Evolutionary conservation across 2,797 vertebrate species (phyloP), one percentile per base, ranked within the genome.

Genomic region (Varecia variegata): DNA sequence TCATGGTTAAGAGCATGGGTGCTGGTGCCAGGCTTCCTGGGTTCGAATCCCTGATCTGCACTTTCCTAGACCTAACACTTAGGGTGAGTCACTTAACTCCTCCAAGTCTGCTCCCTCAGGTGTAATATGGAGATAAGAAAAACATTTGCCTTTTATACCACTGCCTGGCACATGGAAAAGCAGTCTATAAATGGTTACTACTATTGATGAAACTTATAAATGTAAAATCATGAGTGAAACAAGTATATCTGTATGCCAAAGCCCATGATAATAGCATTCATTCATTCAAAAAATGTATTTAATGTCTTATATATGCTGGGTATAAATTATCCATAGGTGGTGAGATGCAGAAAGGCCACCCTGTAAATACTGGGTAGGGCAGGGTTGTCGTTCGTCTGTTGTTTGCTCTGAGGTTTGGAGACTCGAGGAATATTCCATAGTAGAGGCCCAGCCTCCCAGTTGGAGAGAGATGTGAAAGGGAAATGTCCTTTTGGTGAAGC

Each of bases 1-100:
- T 88, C 9, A 0, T 0, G 1, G 15, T 21, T 18, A 38, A 84
- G 45, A n/a, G 32, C 3, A 20, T 45, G 40, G 35, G 13, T 7
- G 0, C 50, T 7, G 40, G 45, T 25, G 32, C 5, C 27, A 27
- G 77, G 32, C 43, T 56, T 17, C 73, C 30, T 73, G 25, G 73
- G 50, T 35, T 47, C 2, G 4, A 58, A 62, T 67, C 32, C 25
- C 23, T 32, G 25, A 23, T 32, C 13, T 18, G 30, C 45, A 50
- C 4, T 23, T 27, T 74, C 70, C 56, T 47, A 45, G 94, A 58
- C 35, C 18, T 30, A 23, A 56, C 71, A 43, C n/a, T 81, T 73
- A n/a, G 21, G 62, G 6, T 4, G 43, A 40, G 13, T 43, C 47
- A 10, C 56, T 60, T 35, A 10, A 18, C 70, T 90, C 68, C 32